Evolutionary conservation across 2,113 vertebrate genomes (phyloP), one percentile per base, ranked within the genome.

Genomic region (Oreotrochilus melanogaster): DNA sequence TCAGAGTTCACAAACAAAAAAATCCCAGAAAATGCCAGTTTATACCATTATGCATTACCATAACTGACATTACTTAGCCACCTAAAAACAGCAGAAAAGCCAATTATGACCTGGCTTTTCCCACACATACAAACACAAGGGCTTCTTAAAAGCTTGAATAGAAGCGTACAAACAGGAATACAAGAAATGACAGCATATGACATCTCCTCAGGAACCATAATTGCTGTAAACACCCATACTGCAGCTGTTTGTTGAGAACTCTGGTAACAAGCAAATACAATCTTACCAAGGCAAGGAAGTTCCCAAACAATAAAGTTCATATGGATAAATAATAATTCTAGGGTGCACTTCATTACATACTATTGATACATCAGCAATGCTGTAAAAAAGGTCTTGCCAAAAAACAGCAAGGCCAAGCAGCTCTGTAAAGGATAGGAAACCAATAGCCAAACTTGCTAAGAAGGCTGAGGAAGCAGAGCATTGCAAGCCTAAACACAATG

Each of bases 351-450:
- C 50, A 6, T 7, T 37, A 61, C 6, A 25, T 30, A 47, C 9
- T 25, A 39, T 2, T 6, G 6, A 19, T 28, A 42, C 3, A 2
- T 4, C 24, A 47, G 7, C 16, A 54, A 39, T 2, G 3, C n/a
- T 45, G 5, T 14, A 21, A 39, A 50, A 66, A 33, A 53, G 3
- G 4, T 21, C 42, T 75, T 82, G 3, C 30, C 24, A 54, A 7
- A 58, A 11, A 87, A 25, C 19, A 37, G 23, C 33, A 86, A n/a
- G 8, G 5, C n/a, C 15, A 25, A 84, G 9, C 18, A 50, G 21
- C 11, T 50, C 45, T 14, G 1, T 7, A 15, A 33, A 7, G 5
- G 10, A 9, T 0, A 18, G 2, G 4, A 90, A 79, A 45, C 2
- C 22, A 57, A 16, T 0, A 43, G 22, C 8, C 15, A 35, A 28